phyloP scores from a whole-genome alignment of 2,797 vertebrate genomes.

The Chaetophractus vellerosus region DNA sequence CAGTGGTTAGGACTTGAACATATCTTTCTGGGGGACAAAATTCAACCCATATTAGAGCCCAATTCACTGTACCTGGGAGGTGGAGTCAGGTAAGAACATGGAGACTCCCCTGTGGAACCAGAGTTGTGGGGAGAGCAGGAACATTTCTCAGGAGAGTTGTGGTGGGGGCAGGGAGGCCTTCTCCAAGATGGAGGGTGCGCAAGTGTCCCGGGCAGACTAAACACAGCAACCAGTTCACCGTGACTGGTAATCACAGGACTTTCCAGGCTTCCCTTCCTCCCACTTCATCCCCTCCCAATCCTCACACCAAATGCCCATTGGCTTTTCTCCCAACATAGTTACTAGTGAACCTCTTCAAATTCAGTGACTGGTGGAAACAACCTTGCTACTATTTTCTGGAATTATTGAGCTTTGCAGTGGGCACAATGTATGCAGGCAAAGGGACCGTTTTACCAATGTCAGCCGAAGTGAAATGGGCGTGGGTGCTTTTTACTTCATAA shows the following conservation, averaged over 20 bases:
- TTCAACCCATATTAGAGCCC: too few relatives aligned
- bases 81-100: background rate
- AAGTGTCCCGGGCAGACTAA: fast-evolving
- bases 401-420: background rate
- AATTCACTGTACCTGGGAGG: background rate
- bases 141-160: background rate
- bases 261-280: background rate
- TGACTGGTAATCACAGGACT: background rate
- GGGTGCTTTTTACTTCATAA: constrained; percentile 30
- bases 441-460: background rate
- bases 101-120: background rate
- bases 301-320: background rate
- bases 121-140: background rate
- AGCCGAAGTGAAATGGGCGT: background rate
- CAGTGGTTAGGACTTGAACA: too few relatives aligned
- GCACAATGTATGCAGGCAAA: background rate
- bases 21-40: too few relatives aligned
- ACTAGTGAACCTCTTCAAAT: background rate
- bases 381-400: background rate
- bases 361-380: background rate
- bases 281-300: background rate
- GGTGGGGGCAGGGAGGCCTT: too few relatives aligned
- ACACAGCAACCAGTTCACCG: background rate
- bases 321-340: background rate
- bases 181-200: too few relatives aligned